Conservation (phyloP, 2,888 invertebrate species). For the Hydroisotoma schaefferi region DNA sequence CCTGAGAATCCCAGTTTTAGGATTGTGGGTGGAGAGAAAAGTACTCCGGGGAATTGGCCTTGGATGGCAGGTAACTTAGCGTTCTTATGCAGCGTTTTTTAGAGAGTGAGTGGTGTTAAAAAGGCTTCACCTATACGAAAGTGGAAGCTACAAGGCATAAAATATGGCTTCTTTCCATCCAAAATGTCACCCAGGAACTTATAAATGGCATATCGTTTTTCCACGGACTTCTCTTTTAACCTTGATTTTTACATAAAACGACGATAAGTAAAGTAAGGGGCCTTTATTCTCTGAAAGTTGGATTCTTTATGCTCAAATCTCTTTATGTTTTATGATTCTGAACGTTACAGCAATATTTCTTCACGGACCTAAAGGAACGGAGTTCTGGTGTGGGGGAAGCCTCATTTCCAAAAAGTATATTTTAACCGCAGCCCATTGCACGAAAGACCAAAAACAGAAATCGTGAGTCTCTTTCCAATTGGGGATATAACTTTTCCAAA, state of each 20-base stretch:
- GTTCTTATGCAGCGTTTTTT: background rate
- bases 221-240: too few relatives aligned
- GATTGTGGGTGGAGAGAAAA: slow-evolving; percentile 73
- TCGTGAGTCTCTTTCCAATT: slow-evolving; percentile 63
- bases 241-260: too few relatives aligned
- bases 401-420: slow-evolving; percentile 75
- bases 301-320: background rate
- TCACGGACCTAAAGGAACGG: slow-evolving; percentile 75
- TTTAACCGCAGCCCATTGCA: slow-evolving; percentile 90
- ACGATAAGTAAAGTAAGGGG: too few relatives aligned
- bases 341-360: slow-evolving; percentile 71
- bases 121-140: background rate
- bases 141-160: background rate
- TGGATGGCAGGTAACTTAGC: slow-evolving; percentile 68
- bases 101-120: background rate
- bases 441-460: slow-evolving; percentile 79
- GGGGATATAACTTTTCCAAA: background rate
- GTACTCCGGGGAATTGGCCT: slow-evolving; percentile 58
- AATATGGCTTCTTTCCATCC: too few relatives aligned
- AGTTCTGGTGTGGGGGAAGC: slow-evolving; percentile 93
- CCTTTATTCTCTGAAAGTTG: too few relatives aligned
- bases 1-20: slow-evolving; percentile 59
- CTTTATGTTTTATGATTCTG: background rate
- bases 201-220: too few relatives aligned
- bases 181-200: too few relatives aligned